phyloP scores from a whole-genome alignment of 2,797 vertebrate genomes.

The Urophycis tenuis region DNA sequence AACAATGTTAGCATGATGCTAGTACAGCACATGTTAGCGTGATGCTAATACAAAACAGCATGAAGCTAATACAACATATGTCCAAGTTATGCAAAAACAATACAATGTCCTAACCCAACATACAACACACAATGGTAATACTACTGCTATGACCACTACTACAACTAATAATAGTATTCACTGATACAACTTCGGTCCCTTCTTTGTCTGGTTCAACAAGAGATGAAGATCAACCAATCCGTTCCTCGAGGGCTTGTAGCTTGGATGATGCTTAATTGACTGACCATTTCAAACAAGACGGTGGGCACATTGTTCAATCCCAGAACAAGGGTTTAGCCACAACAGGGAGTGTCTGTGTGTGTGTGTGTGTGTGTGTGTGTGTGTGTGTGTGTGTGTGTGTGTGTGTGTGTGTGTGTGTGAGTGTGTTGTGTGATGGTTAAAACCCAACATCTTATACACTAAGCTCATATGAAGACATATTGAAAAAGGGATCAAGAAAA shows the following conservation, averaged over 20 bases:
- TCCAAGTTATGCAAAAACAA: neutral
- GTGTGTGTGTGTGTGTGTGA: no score
- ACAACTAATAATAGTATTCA: no score
- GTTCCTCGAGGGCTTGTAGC: neutral
- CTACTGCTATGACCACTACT: neutral
- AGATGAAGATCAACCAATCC: neutral
- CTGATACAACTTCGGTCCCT: neutral
- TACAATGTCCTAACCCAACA: neutral
- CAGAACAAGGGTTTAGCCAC: neutral
- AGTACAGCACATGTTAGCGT: no score
- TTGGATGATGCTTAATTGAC: neutral
- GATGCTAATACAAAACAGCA: no score
- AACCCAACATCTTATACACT: slow-evolving; percentile 59
- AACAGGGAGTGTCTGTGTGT: slow-evolving; percentile 36
- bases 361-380: slow-evolving; percentile 31
- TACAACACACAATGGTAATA: neutral
- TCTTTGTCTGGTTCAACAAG: neutral
- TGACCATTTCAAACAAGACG: neutral
- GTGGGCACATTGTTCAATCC: no score
- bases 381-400: no score
- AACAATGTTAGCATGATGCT: no score
- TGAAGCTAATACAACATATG: neutral
- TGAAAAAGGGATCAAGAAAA: slow-evolving; percentile 78
- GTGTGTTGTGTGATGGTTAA: slow-evolving; percentile 31
- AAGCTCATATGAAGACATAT: slow-evolving; percentile 79